phyloP scores from a whole-genome alignment of 2,797 vertebrate species.

The Lithobates sylvaticus region DNA sequence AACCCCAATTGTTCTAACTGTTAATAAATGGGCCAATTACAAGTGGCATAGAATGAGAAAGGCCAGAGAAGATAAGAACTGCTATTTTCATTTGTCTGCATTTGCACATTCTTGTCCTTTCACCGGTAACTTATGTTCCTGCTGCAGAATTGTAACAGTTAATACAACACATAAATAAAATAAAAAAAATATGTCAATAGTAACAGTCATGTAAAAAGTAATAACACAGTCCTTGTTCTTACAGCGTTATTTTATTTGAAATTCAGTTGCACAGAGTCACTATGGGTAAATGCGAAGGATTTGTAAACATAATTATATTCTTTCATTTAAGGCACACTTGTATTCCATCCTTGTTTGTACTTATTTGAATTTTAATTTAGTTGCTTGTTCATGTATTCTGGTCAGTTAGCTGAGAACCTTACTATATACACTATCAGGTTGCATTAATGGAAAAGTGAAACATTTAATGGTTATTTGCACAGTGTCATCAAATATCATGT shows the following conservation, averaged over 20 bases:
- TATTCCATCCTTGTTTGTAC: not conserved
- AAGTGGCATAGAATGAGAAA: too few relatives aligned
- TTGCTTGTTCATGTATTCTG: too few relatives aligned
- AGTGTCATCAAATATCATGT: too few relatives aligned
- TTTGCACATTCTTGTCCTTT: not conserved
- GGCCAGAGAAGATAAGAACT: not conserved
- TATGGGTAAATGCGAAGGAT: not conserved
- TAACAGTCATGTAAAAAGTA: not conserved
- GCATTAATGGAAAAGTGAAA: too few relatives aligned
- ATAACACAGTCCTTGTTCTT: not conserved
- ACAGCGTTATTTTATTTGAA: not conserved
- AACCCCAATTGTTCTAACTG: too few relatives aligned
- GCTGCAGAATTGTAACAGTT: not conserved
- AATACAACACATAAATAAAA: not conserved
- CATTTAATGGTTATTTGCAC: too few relatives aligned
- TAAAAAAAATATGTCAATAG: not conserved
- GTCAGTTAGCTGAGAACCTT: too few relatives aligned
- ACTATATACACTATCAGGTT: too few relatives aligned
- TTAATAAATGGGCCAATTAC: not conserved
- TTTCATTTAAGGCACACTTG: not conserved
- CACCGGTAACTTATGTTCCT: not conserved
- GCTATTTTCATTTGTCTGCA: not conserved
- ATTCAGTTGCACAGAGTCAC: not conserved
- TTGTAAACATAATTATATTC: too few relatives aligned
- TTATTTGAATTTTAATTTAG: not conserved